These are phyloP conservation scores for Tenthredo distinguenda DNA, from an alignment of 2,888 invertebrate species.

Conservation along the genomic window DNA sequence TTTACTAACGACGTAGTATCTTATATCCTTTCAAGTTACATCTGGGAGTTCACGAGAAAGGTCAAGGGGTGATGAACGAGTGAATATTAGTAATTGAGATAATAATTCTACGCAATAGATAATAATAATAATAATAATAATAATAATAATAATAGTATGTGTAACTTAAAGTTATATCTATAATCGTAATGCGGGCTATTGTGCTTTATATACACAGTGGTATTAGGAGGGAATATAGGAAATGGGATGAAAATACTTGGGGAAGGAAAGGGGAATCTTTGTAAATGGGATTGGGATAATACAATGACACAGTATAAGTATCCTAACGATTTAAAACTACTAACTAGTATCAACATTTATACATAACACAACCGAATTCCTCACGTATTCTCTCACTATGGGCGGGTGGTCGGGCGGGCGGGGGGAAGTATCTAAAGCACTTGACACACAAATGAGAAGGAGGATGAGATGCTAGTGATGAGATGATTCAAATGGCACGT, in stretches of 20 bases:
- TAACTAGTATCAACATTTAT: constrained; percentile 77
- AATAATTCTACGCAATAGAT: constrained; percentile 68
- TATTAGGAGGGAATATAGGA: background rate
- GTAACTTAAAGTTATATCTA: constrained; percentile 65
- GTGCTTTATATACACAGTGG: constrained; percentile 67
- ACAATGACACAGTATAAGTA: constrained; percentile 32
- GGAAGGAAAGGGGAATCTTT: background rate
- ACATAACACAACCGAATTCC: constrained; percentile 74
- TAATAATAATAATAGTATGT: constrained; percentile 64
- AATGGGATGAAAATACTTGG: background rate
- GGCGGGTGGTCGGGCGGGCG: background rate
- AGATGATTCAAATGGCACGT: constrained; percentile 44
- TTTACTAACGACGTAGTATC: constrained; percentile 16
- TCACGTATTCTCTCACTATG: constrained; percentile 58
- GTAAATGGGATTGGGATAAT: constrained; percentile 6
- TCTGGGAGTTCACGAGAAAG: constrained; percentile 37
- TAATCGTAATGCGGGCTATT: constrained; percentile 55
- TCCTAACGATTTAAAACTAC: constrained; percentile 62
- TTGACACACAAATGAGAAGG: constrained; percentile 33
- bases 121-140: constrained; percentile 62
- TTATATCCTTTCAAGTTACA: constrained; percentile 46
- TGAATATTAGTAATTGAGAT: constrained; percentile 64
- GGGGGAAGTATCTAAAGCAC: constrained; percentile 32
- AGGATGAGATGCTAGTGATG: constrained; percentile 12
- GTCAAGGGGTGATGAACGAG: constrained; percentile 44